These are phyloP conservation scores for Cyclophora punctaria DNA, from an alignment of 2,888 invertebrate genomes.

Conservation along the genomic window DNA sequence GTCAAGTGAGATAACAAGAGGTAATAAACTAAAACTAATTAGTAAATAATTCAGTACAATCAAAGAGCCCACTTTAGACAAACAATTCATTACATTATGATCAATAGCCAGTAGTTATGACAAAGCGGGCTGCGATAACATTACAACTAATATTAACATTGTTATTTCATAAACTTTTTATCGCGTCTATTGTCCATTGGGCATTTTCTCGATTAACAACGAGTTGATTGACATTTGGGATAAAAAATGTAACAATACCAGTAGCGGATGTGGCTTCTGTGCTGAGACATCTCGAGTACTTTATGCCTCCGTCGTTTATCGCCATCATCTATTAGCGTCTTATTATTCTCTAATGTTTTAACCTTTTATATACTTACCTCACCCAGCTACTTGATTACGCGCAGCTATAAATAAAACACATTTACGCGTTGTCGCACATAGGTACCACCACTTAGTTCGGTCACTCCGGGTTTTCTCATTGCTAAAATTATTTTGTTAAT, in stretches of 20 bases:
- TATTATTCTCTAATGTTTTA: constrained; percentile 18
- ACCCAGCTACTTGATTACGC: too few relatives aligned
- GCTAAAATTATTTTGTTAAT: constrained; percentile 16
- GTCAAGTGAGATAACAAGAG: too few relatives aligned
- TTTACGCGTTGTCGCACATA: too few relatives aligned
- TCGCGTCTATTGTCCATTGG: constrained; percentile 44
- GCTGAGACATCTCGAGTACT: constrained; percentile 12
- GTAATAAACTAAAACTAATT: not conserved
- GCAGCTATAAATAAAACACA: too few relatives aligned
- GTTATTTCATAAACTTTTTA: constrained; percentile 43
- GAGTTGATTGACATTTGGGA: constrained; percentile 41
- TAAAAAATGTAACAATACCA: constrained; percentile 51
- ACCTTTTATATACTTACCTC: too few relatives aligned
- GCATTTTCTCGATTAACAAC: constrained; percentile 49
- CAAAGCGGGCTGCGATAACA: constrained; percentile 32
- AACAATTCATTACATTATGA: constrained; percentile 22
- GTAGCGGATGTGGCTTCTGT: constrained; percentile 34
- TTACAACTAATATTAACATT: constrained; percentile 35
- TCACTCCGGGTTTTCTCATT: too few relatives aligned
- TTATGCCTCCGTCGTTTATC: constrained; percentile 4
- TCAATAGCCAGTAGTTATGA: constrained; percentile 31
- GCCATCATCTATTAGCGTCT: constrained; percentile 18
- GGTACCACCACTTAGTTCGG: too few relatives aligned
- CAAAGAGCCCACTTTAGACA: constrained; percentile 11
- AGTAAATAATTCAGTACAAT: too few relatives aligned